Base-by-base conservation (phyloP, 2,797 vertebrate genomes). In the Xiphorhynchus erythropygius region DNA sequence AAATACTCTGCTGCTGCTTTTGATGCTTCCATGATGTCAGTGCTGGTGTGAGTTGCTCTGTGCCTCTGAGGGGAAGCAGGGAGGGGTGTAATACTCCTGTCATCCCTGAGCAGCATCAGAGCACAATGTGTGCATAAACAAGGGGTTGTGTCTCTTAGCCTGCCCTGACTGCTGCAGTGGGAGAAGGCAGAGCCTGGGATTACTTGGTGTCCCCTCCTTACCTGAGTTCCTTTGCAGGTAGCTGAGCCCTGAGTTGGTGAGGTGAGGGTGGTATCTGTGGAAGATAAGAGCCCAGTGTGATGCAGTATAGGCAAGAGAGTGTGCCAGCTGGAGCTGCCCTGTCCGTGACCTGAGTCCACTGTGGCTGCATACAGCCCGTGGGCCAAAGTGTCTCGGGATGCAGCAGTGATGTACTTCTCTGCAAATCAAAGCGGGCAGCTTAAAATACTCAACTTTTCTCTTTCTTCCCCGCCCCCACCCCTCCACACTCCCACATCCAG, bases 371-470 rank as follows among this genome's bases (percentile, higher is more conserved):
- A 4, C 27, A 42, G 84, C 71, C 56, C 52, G 39, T 28, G 70
- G 24, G 15, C 70, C 0, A 0, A 13, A 42, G 46, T 2, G 2
- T n/a, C 46, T 70, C 3, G 1, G 46, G n/a, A 14, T 5, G 1
- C 52, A 71, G 37, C 56, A 24, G 24, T 6, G 11, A 17, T 5
- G 11, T 37, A 27, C 53, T 79, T 46, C 25, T 59, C n/a, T 74
- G 64, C 21, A 82, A 79, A 71, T 57, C 71, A 64, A 76, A 94
- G 75, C 25, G 17, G 93, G 69, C 18, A 21, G 81, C 68, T 57
- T 90, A 35, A 92, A 96, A 80, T 56, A 56, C 41, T 87, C 50
- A 52, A 5, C 3, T 44, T 37, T 11, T 30, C 10, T 42, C 62
- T 64, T 42, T 33, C 30, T 44, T 64, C 32, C 35, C 11, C 32